Evolutionary conservation across 2,797 vertebrate genomes (phyloP).

Genomic region (Brachyrhaphis roseni): DNA sequence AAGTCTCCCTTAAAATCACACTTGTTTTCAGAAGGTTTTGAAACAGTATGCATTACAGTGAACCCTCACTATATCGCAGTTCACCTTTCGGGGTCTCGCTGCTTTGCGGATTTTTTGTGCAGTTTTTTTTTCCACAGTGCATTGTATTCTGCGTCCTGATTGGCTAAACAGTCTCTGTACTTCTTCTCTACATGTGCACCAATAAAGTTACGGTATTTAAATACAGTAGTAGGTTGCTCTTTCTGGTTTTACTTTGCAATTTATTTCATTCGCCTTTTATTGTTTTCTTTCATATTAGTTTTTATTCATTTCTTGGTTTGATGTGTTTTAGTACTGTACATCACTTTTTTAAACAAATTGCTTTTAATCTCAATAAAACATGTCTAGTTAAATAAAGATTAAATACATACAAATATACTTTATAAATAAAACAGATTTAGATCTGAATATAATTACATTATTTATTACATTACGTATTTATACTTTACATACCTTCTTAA

Average conservation of each 20-base stretch:
- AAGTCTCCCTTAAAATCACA: background rate
- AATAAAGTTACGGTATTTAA: too few species aligned
- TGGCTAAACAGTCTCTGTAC: too few species aligned
- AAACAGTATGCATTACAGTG: background rate
- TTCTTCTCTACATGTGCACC: too few species aligned
- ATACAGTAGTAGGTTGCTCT: background rate
- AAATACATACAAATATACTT: background rate
- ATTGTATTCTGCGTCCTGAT: too few species aligned
- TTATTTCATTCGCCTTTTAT: background rate
- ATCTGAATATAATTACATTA: background rate
- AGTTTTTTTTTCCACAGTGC: too few species aligned
- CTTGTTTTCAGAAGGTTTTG: background rate
- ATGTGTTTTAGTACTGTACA: background rate
- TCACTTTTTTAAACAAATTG: background rate
- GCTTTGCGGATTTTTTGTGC: too few species aligned
- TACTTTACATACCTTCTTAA: slow-evolving; percentile 70
- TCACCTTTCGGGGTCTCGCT: too few species aligned
- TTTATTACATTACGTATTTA: background rate
- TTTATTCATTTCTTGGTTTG: background rate
- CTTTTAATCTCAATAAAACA: background rate
- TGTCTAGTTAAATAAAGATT: too few species aligned
- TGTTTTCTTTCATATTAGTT: background rate
- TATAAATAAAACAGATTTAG: background rate
- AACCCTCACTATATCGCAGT: too few species aligned
- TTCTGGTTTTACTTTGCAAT: background rate